These are phyloP conservation scores for Monarcha castaneiventris DNA, from an alignment of 2,113 vertebrate genomes.

Conservation along the genomic window DNA sequence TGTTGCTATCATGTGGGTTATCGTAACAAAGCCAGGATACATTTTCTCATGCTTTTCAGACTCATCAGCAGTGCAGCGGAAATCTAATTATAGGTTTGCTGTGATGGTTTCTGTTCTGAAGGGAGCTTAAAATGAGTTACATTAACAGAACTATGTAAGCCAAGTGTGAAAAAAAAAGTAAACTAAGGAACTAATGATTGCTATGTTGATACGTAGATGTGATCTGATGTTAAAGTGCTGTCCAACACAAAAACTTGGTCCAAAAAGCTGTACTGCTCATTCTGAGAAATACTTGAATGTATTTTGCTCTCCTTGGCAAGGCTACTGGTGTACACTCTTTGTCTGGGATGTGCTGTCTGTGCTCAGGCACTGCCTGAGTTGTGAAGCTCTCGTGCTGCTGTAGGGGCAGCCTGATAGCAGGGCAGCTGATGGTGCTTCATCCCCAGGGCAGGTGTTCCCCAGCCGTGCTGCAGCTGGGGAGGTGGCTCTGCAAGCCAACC, in stretches of 20 bases:
- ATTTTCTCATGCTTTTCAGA: slow-evolving; percentile 40
- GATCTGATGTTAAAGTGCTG: neutral
- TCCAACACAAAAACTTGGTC: neutral
- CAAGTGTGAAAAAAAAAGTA: neutral
- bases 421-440: neutral
- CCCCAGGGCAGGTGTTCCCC: neutral
- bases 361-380: neutral
- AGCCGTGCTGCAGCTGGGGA: neutral
- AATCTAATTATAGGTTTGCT: slow-evolving; percentile 56
- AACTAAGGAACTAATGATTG: neutral
- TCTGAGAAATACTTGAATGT: neutral
- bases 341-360: neutral
- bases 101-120: neutral
- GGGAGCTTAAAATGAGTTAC: neutral
- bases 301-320: neutral
- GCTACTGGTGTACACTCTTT: accelerated
- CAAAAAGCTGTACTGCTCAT: neutral
- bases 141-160: neutral
- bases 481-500: neutral
- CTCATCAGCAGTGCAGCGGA: neutral
- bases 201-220: neutral
- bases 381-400: accelerated
- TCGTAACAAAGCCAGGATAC: neutral
- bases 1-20: neutral
- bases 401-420: neutral